phyloP scores from a whole-genome alignment of 2,797 vertebrate genomes.

The Phrynocephalus forsythii region DNA sequence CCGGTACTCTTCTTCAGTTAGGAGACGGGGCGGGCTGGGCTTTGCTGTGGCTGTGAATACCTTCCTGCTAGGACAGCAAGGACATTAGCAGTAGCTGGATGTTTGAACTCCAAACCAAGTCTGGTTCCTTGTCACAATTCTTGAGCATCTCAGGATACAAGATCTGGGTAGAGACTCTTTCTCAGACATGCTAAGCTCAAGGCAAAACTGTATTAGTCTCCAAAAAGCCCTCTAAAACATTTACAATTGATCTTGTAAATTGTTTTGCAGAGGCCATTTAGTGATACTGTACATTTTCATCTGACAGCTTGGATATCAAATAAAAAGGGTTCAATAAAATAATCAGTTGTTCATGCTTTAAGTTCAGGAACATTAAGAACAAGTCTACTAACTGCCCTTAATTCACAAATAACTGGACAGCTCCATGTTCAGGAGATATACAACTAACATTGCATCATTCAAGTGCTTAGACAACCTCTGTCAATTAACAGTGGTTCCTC shows the following conservation, averaged over 20 bases:
- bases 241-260: neutral
- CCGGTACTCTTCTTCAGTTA: slow-evolving; percentile 93
- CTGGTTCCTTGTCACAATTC: neutral
- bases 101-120: too few species aligned
- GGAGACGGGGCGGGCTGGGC: slow-evolving; percentile 83
- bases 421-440: neutral
- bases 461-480: neutral
- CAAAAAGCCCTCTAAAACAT: neutral
- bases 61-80: slow-evolving; percentile 76
- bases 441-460: neutral
- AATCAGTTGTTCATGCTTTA: neutral
- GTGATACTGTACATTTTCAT: neutral
- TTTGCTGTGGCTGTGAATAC: slow-evolving; percentile 74
- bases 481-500: neutral
- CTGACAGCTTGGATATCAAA: neutral
- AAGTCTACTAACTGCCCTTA: neutral
- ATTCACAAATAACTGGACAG: neutral
- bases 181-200: neutral
- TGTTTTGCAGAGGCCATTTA: neutral
- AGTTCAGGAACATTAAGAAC: too few species aligned
- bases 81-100: slow-evolving; percentile 8
- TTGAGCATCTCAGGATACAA: neutral
- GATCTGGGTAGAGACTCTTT: neutral
- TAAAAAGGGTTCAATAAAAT: neutral
- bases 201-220: neutral